These are phyloP conservation scores for Aspiorhynchus laticeps DNA, from an alignment of 2,113 vertebrate genomes.

Conservation along the genomic window DNA sequence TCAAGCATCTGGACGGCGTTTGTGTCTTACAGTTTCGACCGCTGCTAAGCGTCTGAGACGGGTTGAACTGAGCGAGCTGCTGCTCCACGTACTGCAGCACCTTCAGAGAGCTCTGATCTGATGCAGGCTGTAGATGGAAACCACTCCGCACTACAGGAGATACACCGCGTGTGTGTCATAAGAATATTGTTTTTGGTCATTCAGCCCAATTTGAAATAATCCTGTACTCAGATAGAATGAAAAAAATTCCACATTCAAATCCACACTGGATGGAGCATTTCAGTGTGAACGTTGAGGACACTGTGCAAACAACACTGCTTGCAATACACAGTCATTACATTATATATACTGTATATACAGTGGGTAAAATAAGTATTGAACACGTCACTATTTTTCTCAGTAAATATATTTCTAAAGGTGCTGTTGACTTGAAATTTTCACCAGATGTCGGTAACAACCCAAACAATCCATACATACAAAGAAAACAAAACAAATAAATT, in stretches of 20 bases:
- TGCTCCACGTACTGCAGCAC: constrained; percentile 78
- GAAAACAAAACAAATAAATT: too few species aligned
- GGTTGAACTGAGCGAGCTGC: constrained; percentile 77
- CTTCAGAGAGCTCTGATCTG: constrained; percentile 75
- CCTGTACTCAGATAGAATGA: background rate
- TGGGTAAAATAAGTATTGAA: too few species aligned
- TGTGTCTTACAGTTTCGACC: constrained; percentile 72
- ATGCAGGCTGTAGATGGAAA: constrained; percentile 67
- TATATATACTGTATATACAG: too few species aligned
- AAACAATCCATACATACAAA: too few species aligned
- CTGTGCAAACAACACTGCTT: too few species aligned
- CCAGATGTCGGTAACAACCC: too few species aligned
- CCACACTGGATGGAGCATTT: too few species aligned
- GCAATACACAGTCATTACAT: too few species aligned
- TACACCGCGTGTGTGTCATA: constrained; percentile 50
- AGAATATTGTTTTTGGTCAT: background rate
- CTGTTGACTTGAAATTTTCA: too few species aligned
- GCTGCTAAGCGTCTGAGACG: constrained; percentile 68
- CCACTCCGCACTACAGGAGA: constrained; percentile 70
- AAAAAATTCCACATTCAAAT: background rate
- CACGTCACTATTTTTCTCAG: too few species aligned
- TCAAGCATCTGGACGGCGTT: background rate
- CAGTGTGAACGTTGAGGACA: too few species aligned
- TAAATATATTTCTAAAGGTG: too few species aligned
- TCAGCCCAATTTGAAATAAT: background rate